Percentiles rank a stretch among this genome's conserved stretches.
Evolutionary conservation across 2,113 vertebrate species (phyloP).

Genomic region (Chrysochloris asiatica): DNA sequence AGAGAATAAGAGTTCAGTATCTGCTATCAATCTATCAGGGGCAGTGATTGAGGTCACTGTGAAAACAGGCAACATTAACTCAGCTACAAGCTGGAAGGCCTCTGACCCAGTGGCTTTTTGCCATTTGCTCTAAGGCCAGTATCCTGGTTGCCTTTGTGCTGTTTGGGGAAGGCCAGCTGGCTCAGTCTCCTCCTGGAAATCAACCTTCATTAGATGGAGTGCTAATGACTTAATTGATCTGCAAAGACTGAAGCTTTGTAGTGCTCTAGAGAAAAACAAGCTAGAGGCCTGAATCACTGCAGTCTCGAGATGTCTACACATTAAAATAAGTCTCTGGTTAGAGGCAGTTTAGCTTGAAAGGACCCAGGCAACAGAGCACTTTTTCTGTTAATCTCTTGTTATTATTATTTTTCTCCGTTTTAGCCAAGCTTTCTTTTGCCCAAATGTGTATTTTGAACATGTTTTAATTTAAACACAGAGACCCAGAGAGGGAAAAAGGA

Average conservation of each 20-base stretch:
- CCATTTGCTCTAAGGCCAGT: conserved; percentile 32
- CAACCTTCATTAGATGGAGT: conserved; percentile 56
- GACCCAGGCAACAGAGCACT: conserved; percentile 6
- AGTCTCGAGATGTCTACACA: conserved; percentile 44
- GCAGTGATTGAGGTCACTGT: background rate
- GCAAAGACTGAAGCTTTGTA: conserved; percentile 61
- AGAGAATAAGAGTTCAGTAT: background rate
- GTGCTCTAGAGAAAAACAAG: conserved; percentile 44
- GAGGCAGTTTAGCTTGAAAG: conserved; percentile 61
- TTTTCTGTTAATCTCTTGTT: conserved; percentile 11
- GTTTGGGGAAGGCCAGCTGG: conserved; percentile 38
- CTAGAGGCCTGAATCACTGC: conserved; percentile 35
- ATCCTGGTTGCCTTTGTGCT: background rate
- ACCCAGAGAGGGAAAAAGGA: conserved; percentile 1
- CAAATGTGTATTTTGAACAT: conserved; percentile 31
- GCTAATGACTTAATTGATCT: conserved; percentile 74
- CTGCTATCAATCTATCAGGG: conserved; percentile 9
- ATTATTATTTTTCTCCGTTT: too few relatives aligned
- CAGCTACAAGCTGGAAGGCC: background rate
- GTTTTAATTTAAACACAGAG: conserved; percentile 37
- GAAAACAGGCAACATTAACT: conserved; percentile 40
- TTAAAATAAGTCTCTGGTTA: conserved; percentile 48
- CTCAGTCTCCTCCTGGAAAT: conserved; percentile 61
- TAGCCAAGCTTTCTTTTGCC: conserved; percentile 19
- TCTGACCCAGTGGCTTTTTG: background rate